Percentiles rank a stretch among this genome's conserved stretches.
phyloP scores from a whole-genome alignment of 1,140 invertebrate species.

The Drosophila melanogaster region DNA sequence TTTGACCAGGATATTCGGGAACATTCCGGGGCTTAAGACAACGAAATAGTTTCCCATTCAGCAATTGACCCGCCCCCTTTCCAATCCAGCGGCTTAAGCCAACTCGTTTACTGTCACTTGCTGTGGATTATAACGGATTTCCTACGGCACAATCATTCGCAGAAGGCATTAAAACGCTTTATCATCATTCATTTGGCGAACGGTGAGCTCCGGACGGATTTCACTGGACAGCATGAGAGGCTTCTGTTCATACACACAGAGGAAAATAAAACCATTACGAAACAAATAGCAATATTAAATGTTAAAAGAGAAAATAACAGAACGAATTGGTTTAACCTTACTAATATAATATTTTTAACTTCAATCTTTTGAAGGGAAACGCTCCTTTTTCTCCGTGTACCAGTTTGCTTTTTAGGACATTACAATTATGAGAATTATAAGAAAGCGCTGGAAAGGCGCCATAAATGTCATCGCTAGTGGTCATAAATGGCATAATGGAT shows the following conservation, averaged over 20 bases:
- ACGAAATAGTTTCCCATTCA: constrained; percentile 67
- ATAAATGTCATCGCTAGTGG: constrained; percentile 73
- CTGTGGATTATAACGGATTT: constrained; percentile 82
- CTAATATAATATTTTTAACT: too few relatives aligned
- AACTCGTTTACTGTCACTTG: constrained; percentile 81
- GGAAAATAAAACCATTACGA: constrained; percentile 2
- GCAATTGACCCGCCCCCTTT: constrained; percentile 14
- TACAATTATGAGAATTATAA: constrained; percentile 78
- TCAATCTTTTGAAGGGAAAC: too few relatives aligned
- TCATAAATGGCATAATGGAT: constrained; percentile 69
- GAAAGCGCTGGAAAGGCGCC: constrained; percentile 47
- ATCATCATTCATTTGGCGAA: constrained; percentile 79
- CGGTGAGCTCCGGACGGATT: constrained; percentile 54
- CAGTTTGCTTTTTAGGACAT: constrained; percentile 44
- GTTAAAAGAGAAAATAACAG: too few relatives aligned
- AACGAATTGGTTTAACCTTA: too few relatives aligned
- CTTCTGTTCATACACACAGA: constrained; percentile 7
- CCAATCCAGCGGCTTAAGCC: constrained; percentile 17
- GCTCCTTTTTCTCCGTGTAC: background rate
- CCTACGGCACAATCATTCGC: constrained; percentile 71
- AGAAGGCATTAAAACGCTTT: constrained; percentile 78
- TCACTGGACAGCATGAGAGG: constrained; percentile 17
- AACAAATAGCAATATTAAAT: too few relatives aligned
- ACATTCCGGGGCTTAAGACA: constrained; percentile 44
- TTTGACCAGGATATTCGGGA: constrained; percentile 37